A percentile compares a stretch with the other conserved stretches of the same genome.
Evolutionary conservation across 2,888 invertebrate genomes (phyloP).

Genomic region (Noctua pronuba): DNA sequence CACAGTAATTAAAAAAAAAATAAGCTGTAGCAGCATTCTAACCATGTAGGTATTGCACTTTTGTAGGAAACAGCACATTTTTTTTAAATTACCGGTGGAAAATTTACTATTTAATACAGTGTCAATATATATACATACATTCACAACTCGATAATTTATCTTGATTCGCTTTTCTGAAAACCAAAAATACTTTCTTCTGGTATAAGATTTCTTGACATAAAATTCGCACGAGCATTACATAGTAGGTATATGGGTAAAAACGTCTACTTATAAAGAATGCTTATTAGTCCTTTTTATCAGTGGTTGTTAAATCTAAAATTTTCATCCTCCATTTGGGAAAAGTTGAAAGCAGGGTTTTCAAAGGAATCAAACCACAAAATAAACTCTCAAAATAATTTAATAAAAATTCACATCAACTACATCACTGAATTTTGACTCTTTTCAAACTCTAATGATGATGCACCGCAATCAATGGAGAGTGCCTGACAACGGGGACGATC

Average conservation of each 20-base stretch:
- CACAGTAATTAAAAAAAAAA: no score
- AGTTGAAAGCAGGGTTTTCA: neutral
- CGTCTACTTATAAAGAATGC: neutral
- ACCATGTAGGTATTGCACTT: no score
- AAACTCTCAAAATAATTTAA: constrained; percentile 54
- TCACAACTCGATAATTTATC: neutral
- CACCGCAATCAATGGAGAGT: constrained; percentile 80
- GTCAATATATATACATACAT: neutral
- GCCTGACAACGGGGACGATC: constrained; percentile 78
- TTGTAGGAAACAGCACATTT: no score
- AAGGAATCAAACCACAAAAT: neutral
- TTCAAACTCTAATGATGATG: constrained; percentile 80
- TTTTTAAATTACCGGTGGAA: no score
- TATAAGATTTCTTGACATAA: neutral
- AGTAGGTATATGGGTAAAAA: neutral
- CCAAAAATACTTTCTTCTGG: neutral
- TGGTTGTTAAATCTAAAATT: neutral
- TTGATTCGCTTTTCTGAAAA: neutral
- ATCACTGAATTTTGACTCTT: constrained; percentile 16
- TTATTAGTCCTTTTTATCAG: neutral
- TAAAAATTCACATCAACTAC: constrained; percentile 40
- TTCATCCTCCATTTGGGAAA: neutral
- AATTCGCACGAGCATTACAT: neutral
- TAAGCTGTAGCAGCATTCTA: no score
- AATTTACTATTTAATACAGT: neutral